Evolutionary conservation across 2,888 invertebrate species (phyloP).

Genomic region (Phania funesta): DNA sequence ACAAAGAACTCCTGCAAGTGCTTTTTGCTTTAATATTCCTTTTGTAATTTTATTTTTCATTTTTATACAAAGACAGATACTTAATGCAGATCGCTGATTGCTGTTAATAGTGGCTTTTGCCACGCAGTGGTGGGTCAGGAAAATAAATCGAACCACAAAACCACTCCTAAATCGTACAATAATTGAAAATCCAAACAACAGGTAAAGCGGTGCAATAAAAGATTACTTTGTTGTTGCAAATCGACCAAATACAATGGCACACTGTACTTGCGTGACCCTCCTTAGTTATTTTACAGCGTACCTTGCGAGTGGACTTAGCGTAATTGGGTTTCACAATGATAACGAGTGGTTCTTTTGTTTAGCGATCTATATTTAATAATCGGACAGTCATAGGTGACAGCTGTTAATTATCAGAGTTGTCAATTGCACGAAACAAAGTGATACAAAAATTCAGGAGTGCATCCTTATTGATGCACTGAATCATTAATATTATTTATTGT

Average conservation of each 20-base stretch:
- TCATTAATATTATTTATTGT: too few relatives aligned
- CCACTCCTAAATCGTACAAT: background rate
- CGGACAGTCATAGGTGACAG: too few relatives aligned
- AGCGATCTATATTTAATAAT: too few relatives aligned
- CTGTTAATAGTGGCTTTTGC: background rate
- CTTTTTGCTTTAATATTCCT: conserved; percentile 6
- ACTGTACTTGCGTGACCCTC: background rate
- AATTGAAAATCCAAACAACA: background rate
- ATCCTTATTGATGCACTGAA: too few relatives aligned
- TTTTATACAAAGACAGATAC: background rate
- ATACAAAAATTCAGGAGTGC: too few relatives aligned
- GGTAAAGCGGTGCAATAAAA: background rate
- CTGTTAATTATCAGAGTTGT: too few relatives aligned
- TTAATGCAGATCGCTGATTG: background rate
- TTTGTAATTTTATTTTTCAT: background rate
- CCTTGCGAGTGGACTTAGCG: too few relatives aligned
- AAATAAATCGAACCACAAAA: conserved; percentile 23
- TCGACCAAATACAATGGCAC: too few relatives aligned
- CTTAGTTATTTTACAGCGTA: background rate
- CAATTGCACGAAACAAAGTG: too few relatives aligned
- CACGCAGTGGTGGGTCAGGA: conserved; percentile 24
- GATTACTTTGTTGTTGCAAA: background rate
- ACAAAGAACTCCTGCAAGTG: conserved; percentile 15
- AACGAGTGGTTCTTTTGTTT: too few relatives aligned
- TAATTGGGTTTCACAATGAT: too few relatives aligned